Percentiles rank a stretch among this genome's conserved stretches.
phyloP scores from a whole-genome alignment of 2,113 vertebrate species.

The Platysternon megacephalum region DNA sequence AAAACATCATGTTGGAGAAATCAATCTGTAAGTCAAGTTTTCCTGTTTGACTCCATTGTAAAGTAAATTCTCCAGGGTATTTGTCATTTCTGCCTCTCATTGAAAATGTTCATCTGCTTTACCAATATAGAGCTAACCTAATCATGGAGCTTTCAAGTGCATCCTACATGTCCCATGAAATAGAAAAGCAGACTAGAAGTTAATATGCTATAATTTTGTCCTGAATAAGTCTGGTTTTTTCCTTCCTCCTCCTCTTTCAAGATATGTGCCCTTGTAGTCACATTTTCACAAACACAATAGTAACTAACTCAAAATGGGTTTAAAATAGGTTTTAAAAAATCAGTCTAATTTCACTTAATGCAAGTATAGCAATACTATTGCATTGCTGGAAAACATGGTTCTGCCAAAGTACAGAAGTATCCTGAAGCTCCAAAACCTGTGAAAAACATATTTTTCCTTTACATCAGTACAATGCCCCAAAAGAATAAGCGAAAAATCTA shows the following conservation, averaged over 20 bases:
- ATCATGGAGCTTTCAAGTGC: slow-evolving; percentile 60
- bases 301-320: slow-evolving; percentile 53
- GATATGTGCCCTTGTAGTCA: slow-evolving; percentile 36
- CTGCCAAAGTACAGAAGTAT: neutral
- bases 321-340: slow-evolving; percentile 46
- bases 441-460: neutral
- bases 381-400: neutral
- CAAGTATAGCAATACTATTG: neutral
- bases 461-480: neutral
- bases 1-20: slow-evolving; percentile 56
- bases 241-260: slow-evolving; percentile 43
- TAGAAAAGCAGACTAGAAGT: slow-evolving; percentile 60
- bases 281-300: slow-evolving; percentile 25
- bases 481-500: neutral
- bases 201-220: slow-evolving; percentile 37
- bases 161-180: slow-evolving; percentile 22
- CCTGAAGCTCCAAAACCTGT: neutral
- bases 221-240: slow-evolving; percentile 43
- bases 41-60: slow-evolving; percentile 50
- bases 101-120: slow-evolving; percentile 53
- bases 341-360: slow-evolving; percentile 47
- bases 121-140: slow-evolving; percentile 50
- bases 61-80: slow-evolving; percentile 14
- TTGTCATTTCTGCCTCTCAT: slow-evolving; percentile 48
- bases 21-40: slow-evolving; percentile 42